Percentiles rank a stretch among this genome's conserved stretches.
Evolutionary conservation across 2,888 invertebrate genomes (phyloP).

Genomic region (Ephialtes manifestator): DNA sequence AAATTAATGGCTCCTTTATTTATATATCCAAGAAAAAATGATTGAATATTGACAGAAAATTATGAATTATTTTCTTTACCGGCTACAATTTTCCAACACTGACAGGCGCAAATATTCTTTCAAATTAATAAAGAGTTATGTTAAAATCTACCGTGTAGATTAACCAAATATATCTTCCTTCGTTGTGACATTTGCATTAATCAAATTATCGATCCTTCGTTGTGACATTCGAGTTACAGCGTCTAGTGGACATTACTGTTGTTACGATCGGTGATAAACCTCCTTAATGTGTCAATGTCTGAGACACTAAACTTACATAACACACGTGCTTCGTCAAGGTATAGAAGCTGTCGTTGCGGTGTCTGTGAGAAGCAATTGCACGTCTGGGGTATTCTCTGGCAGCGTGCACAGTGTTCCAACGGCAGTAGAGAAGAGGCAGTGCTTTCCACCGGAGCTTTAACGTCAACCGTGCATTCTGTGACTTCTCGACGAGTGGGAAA

Average conservation of each 20-base stretch:
- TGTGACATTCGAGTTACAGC: not conserved
- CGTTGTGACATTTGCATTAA: not conserved
- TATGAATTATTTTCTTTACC: no score
- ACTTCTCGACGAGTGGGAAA: constrained; percentile 56
- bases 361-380: constrained; percentile 33
- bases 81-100: no score
- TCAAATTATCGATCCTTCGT: not conserved
- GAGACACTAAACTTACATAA: not conserved
- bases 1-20: no score
- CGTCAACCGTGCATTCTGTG: constrained; percentile 46
- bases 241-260: not conserved
- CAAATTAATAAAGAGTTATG: no score
- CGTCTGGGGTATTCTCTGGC: constrained; percentile 26
- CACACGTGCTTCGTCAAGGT: constrained; percentile 2
- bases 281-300: constrained; percentile 10
- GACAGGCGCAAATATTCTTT: no score
- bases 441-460: constrained; percentile 53
- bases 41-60: no score
- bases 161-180: no score
- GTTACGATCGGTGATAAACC: constrained; percentile 2
- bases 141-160: no score
- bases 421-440: constrained; percentile 44
- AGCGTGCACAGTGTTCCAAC: constrained; percentile 28
- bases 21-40: no score
- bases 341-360: constrained; percentile 1